Evolutionary conservation across 2,797 vertebrate species (phyloP).

Genomic region (Pangasius larnaudii): DNA sequence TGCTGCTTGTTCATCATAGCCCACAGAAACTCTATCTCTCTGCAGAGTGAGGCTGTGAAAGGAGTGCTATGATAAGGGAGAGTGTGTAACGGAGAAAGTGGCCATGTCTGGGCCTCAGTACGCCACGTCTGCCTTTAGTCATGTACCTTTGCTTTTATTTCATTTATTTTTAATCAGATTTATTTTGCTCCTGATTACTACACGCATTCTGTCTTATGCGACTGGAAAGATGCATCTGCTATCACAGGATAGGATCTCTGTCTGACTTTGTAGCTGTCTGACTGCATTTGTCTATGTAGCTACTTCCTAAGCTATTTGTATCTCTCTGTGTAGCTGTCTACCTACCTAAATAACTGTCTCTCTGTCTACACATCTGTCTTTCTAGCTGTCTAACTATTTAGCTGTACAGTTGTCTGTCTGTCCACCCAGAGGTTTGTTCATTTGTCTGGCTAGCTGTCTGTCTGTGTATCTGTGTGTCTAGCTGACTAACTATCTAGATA

Average conservation of each 20-base stretch:
- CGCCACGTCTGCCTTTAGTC: background rate
- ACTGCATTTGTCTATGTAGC: background rate
- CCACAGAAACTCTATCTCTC: constrained; percentile 48
- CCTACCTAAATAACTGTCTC: background rate
- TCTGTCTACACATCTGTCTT: background rate
- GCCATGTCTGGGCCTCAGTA: constrained; percentile 31
- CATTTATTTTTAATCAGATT: background rate
- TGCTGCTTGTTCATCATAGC: constrained; percentile 28
- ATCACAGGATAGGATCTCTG: background rate
- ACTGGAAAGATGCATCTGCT: background rate
- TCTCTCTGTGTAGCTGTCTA: constrained; percentile 2
- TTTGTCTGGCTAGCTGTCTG: background rate
- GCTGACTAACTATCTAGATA: background rate
- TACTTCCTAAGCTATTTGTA: constrained; percentile 11
- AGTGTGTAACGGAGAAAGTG: constrained; percentile 25
- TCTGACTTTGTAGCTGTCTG: constrained; percentile 24
- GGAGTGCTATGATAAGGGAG: constrained; percentile 14
- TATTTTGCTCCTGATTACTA: background rate
- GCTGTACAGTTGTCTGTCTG: background rate
- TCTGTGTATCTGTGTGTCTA: background rate
- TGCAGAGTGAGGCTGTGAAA: constrained; percentile 45
- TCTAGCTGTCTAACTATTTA: background rate
- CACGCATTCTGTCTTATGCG: background rate
- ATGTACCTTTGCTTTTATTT: constrained; percentile 13
- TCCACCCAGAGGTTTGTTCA: background rate